Percentiles rank a stretch among this genome's conserved stretches.
These are phyloP conservation scores for Minunthozetes semirufus DNA, from an alignment of 2,888 invertebrate species.

Conservation along the genomic window DNA sequence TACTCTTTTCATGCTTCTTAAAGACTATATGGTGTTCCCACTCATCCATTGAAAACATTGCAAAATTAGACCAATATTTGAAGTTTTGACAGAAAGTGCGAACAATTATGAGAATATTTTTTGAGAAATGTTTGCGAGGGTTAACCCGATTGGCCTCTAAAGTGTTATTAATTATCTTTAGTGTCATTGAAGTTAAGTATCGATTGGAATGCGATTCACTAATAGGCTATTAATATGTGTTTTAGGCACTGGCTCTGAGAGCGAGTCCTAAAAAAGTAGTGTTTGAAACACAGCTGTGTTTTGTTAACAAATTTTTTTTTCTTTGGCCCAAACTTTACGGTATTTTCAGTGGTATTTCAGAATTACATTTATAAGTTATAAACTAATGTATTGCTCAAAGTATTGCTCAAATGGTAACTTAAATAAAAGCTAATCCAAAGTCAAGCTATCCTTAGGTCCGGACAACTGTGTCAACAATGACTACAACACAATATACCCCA, in stretches of 20 bases:
- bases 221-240: neutral
- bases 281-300: constrained; percentile 11
- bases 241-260: neutral
- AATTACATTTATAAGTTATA: constrained; percentile 10
- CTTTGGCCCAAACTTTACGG: neutral
- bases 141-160: too few relatives aligned
- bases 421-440: constrained; percentile 25
- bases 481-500: neutral
- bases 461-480: constrained; percentile 26
- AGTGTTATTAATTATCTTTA: too few relatives aligned
- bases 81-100: too few relatives aligned
- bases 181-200: too few relatives aligned
- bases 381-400: too few relatives aligned
- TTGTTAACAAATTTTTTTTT: neutral
- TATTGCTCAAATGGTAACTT: constrained; percentile 22
- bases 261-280: neutral
- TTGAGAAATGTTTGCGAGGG: too few relatives aligned
- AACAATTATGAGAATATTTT: too few relatives aligned
- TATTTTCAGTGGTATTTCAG: neutral
- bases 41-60: too few relatives aligned
- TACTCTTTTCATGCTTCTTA: too few relatives aligned
- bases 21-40: too few relatives aligned
- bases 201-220: too few relatives aligned
- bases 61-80: too few relatives aligned
- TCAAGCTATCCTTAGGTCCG: constrained; percentile 7